Conservation (phyloP, 2,113 vertebrate genomes). For the Eurypyga helias region DNA sequence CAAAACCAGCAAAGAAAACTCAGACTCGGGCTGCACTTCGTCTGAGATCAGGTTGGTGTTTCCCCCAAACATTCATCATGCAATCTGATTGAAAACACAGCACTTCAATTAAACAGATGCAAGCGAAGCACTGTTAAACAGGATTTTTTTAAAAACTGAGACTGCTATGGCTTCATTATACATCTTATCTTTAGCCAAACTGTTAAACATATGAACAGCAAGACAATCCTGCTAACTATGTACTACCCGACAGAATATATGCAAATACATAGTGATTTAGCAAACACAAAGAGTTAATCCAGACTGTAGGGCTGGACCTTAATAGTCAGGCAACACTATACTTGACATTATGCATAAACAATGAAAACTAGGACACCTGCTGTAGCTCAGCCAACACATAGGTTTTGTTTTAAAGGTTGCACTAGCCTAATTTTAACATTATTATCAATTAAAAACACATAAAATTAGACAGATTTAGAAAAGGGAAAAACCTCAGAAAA, state of each 20-base stretch:
- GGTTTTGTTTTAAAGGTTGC: neutral
- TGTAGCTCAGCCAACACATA: neutral
- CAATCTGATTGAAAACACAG: neutral
- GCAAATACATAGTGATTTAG: neutral
- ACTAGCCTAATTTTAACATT: neutral
- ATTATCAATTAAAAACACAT: neutral
- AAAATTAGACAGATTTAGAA: neutral
- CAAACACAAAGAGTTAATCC: neutral
- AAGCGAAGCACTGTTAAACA: neutral
- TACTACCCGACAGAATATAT: neutral
- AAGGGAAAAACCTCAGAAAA: neutral
- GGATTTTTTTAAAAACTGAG: neutral
- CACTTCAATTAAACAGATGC: neutral
- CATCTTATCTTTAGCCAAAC: neutral
- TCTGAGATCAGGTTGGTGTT: neutral
- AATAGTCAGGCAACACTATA: neutral
- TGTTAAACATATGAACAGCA: neutral
- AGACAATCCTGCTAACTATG: neutral
- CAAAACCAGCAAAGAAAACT: neutral
- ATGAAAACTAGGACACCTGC: neutral
- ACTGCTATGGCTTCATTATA: neutral
- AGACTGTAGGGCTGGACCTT: neutral
- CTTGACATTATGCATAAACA: neutral
- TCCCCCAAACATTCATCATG: neutral
- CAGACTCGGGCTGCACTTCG: neutral